A percentile compares a stretch with the other conserved stretches of the same genome.
These are phyloP conservation scores for Oriolus oriolus DNA, from an alignment of 2,113 vertebrate species.

Conservation along the genomic window DNA sequence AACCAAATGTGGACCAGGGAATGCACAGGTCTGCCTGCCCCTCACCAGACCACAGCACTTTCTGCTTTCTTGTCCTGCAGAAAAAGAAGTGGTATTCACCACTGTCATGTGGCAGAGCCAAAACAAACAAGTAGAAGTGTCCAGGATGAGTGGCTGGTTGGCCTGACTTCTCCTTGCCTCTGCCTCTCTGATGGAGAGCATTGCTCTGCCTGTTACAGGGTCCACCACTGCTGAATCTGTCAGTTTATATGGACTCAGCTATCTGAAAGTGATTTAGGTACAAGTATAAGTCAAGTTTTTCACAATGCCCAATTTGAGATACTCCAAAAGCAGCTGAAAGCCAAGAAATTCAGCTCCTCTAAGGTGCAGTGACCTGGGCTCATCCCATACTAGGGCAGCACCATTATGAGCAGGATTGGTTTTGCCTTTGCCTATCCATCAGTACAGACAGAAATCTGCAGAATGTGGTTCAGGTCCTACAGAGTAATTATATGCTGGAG, in stretches of 20 bases:
- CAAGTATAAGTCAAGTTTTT: not conserved
- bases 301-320: not conserved
- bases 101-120: not conserved
- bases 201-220: not conserved
- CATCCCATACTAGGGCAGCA: not conserved
- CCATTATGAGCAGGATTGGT: fast-evolving
- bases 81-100: not conserved
- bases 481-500: not conserved
- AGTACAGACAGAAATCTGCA: not conserved
- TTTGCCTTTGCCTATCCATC: not conserved
- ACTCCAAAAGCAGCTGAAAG: not conserved
- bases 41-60: not conserved
- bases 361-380: not conserved
- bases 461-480: not conserved
- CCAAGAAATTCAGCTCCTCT: not conserved
- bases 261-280: not conserved
- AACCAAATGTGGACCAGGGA: not conserved
- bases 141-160: not conserved
- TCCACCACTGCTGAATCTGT: not conserved
- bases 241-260: not conserved
- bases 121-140: not conserved
- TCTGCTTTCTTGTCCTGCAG: not conserved
- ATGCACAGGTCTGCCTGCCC: not conserved
- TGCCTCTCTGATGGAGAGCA: not conserved
- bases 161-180: not conserved